phyloP scores from a whole-genome alignment of 37 sponge, comb jelly and placozoan species.

The Dysidea cf. avara region DNA sequence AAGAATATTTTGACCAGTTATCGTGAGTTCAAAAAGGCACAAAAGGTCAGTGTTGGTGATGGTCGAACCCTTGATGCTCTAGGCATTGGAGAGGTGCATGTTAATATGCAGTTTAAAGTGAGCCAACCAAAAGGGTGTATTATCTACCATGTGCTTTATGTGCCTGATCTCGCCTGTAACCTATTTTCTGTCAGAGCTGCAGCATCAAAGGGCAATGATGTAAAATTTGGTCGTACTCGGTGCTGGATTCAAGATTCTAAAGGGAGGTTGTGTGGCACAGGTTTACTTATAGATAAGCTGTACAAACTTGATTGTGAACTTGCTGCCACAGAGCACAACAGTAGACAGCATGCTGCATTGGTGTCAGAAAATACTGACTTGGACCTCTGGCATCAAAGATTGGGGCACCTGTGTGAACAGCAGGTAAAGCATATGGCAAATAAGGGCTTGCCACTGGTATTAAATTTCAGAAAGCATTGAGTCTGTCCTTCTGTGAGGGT shows the following conservation, averaged over 20 bases:
- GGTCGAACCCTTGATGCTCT: conserved; percentile 35
- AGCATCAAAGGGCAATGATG: conserved; percentile 18
- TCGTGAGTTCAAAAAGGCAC: conserved; percentile 30
- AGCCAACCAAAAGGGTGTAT: conserved; percentile 2
- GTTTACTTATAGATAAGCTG: conserved; percentile 23
- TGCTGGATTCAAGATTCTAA: conserved; percentile 35
- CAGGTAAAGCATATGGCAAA: conserved; percentile 19
- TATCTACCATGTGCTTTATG: conserved; percentile 20
- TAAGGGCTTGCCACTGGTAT: conserved; percentile 24
- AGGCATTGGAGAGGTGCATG: conserved; percentile 7
- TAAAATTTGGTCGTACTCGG: conserved; percentile 20
- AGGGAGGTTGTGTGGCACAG: conserved; percentile 41
- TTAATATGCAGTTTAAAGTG: conserved; percentile 37
- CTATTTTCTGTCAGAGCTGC: conserved; percentile 41
- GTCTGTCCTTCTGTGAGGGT: conserved; percentile 38
- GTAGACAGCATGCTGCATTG: conserved; percentile 3
- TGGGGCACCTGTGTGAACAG: conserved; percentile 46
- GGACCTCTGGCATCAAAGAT: conserved; percentile 55
- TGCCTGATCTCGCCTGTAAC: conserved; percentile 34
- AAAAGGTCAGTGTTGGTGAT: conserved; percentile 13
- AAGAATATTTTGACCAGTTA: conserved; percentile 29
- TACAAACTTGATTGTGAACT: conserved; percentile 28
- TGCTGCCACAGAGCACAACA: not conserved
- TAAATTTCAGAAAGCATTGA: conserved; percentile 2
- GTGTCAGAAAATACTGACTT: conserved; percentile 4